These are phyloP conservation scores for Genyomyrus donnyi DNA, from an alignment of 2,113 vertebrate species.

Conservation along the genomic window DNA sequence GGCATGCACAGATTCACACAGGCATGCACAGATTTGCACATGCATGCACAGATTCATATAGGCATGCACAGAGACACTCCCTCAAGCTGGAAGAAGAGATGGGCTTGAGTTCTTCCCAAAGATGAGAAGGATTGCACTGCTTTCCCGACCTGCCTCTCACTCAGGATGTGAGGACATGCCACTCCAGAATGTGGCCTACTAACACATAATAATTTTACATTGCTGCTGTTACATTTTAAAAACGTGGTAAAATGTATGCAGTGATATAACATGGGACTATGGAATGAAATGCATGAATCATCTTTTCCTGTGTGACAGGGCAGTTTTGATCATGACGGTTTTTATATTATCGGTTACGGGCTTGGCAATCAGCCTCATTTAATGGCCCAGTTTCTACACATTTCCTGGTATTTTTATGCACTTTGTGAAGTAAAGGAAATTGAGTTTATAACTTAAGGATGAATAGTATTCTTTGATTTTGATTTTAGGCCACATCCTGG, in stretches of 20 bases:
- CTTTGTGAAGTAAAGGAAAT: not conserved
- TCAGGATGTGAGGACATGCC: not conserved
- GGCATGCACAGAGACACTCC: not conserved
- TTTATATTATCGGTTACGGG: not conserved
- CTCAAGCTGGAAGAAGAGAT: not conserved
- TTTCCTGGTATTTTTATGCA: not conserved
- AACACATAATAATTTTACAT: conserved; percentile 5
- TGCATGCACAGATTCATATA: no score
- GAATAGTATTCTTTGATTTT: not conserved
- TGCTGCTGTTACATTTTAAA: not conserved
- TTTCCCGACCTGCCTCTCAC: not conserved
- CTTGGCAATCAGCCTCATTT: not conserved
- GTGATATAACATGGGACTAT: not conserved
- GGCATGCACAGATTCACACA: not conserved
- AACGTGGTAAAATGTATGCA: not conserved
- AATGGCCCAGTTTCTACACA: not conserved
- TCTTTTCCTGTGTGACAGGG: not conserved
- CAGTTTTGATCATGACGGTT: not conserved
- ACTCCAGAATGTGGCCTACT: not conserved
- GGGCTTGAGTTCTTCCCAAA: not conserved
- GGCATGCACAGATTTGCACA: not conserved
- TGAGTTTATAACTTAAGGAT: not conserved
- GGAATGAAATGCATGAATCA: not conserved
- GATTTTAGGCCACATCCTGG: not conserved
- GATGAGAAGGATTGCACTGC: not conserved